These are phyloP conservation scores for Myotis planiceps DNA, from an alignment of 2,797 vertebrate species.

Conservation along the genomic window DNA sequence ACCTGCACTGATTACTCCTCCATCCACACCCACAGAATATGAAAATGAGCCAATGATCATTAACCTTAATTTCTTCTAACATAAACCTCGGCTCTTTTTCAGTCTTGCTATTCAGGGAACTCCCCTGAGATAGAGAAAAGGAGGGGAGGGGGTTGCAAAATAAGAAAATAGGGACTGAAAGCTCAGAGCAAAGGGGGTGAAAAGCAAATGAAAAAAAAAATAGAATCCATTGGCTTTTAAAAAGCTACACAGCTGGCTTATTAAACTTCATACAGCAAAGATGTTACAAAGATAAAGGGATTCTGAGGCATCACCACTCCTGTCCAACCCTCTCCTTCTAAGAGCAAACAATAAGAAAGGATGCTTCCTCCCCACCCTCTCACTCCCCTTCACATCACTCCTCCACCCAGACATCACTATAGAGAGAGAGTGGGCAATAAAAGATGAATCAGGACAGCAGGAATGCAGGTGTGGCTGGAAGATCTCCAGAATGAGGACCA, in stretches of 20 bases:
- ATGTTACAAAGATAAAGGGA: conserved; percentile 77
- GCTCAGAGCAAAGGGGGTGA: conserved; percentile 49
- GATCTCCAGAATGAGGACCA: conserved; percentile 63
- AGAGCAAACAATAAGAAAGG: conserved; percentile 76
- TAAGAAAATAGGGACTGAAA: conserved; percentile 54
- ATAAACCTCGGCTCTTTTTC: conserved; percentile 84
- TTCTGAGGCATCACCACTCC: conserved; percentile 71
- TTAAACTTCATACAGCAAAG: conserved; percentile 78
- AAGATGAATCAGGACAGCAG: conserved; percentile 75
- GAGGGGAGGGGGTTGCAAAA: not conserved
- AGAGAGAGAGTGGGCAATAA: conserved; percentile 79
- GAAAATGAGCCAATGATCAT: conserved; percentile 90
- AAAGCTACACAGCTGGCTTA: conserved; percentile 78
- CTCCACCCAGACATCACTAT: conserved; percentile 51
- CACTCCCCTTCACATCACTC: not conserved
- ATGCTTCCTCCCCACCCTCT: conserved; percentile 1
- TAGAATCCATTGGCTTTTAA: conserved; percentile 62
- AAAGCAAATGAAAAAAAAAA: conserved; percentile 68
- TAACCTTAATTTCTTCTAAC: conserved; percentile 89
- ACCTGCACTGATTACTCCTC: conserved; percentile 91
- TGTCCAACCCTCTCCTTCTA: not conserved
- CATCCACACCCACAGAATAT: conserved; percentile 88
- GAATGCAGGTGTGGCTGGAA: conserved; percentile 80
- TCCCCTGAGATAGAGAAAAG: conserved; percentile 73
- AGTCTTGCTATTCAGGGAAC: conserved; percentile 82